A percentile compares a stretch with the other conserved stretches of the same genome.
phyloP scores from a whole-genome alignment of 2,888 invertebrate genomes.

The Eumacrocentrus americanus region DNA sequence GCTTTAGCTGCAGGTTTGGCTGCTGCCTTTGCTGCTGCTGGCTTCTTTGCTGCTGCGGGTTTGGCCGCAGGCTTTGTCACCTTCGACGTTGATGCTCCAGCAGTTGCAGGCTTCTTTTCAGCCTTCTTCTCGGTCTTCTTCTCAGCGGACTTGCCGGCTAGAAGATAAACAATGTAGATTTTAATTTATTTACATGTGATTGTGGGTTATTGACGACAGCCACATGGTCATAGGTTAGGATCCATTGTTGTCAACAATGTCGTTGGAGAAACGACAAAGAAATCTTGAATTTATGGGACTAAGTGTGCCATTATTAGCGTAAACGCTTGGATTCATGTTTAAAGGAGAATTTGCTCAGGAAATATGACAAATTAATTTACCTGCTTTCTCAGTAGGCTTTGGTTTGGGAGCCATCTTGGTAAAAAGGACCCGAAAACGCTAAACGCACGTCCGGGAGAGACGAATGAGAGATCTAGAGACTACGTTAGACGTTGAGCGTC shows the following conservation, averaged over 20 bases:
- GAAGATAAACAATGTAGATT: constrained; percentile 43
- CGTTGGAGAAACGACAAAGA: background rate
- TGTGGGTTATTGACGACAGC: background rate
- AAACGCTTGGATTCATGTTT: too few relatives aligned
- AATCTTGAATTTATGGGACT: background rate
- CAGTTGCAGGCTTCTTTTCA: constrained; percentile 60
- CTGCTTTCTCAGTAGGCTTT: constrained; percentile 80
- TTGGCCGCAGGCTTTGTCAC: constrained; percentile 46
- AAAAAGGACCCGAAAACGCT: constrained; percentile 50
- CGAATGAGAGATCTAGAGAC: too few relatives aligned
- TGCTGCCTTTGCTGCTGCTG: constrained; percentile 52
- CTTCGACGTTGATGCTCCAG: constrained; percentile 53
- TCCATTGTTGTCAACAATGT: constrained; percentile 4
- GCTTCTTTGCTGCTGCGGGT: constrained; percentile 49
- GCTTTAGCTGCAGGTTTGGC: constrained; percentile 45
- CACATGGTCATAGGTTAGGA: constrained; percentile 9
- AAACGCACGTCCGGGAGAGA: constrained; percentile 1
- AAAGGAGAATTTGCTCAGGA: too few relatives aligned
- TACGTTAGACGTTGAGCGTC: background rate
- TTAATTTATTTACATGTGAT: constrained; percentile 3
- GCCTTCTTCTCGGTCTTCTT: constrained; percentile 68
- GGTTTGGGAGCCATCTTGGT: constrained; percentile 86
- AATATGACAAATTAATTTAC: constrained; percentile 63
- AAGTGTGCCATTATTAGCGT: too few relatives aligned
- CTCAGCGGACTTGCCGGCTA: constrained; percentile 60